A percentile compares a stretch with the other conserved stretches of the same genome.
These are phyloP conservation scores for Helleia helle DNA, from an alignment of 2,888 invertebrate species.

Conservation along the genomic window DNA sequence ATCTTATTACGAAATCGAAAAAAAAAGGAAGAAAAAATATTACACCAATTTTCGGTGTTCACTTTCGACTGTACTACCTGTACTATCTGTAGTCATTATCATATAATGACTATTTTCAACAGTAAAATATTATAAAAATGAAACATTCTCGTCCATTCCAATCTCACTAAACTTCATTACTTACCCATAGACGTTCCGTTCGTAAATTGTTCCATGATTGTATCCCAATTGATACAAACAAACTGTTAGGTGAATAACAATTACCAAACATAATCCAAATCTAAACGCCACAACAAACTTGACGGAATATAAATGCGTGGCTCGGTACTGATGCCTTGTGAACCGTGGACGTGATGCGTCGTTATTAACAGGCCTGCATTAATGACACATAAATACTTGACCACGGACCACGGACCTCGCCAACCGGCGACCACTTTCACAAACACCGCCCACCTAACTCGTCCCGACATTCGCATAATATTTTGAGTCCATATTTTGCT, in stretches of 20 bases:
- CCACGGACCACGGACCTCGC: slow-evolving; percentile 23
- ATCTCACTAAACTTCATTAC: slow-evolving; percentile 6
- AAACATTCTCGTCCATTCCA: too few relatives aligned
- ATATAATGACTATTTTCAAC: too few relatives aligned
- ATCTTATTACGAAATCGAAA: too few relatives aligned
- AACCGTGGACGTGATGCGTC: slow-evolving; percentile 67
- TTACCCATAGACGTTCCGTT: slow-evolving; percentile 24
- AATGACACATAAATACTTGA: slow-evolving; percentile 60
- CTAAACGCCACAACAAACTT: slow-evolving; percentile 58
- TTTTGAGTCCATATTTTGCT: slow-evolving; percentile 43
- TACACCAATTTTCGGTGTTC: too few relatives aligned
- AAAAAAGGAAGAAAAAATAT: too few relatives aligned
- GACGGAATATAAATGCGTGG: slow-evolving; percentile 63
- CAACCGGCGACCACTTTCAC: not conserved
- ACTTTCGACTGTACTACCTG: too few relatives aligned
- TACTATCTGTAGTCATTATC: too few relatives aligned
- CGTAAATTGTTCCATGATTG: slow-evolving; percentile 51
- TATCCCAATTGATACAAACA: slow-evolving; percentile 58
- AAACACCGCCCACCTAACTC: not conserved
- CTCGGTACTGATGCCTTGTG: slow-evolving; percentile 62
- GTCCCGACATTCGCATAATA: slow-evolving; percentile 35
- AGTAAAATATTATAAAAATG: too few relatives aligned
- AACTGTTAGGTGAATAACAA: slow-evolving; percentile 59
- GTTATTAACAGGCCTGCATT: slow-evolving; percentile 66
- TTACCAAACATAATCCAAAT: slow-evolving; percentile 70